phyloP scores from a whole-genome alignment of 1,140 invertebrate genomes.

The Drusus annulatus region DNA sequence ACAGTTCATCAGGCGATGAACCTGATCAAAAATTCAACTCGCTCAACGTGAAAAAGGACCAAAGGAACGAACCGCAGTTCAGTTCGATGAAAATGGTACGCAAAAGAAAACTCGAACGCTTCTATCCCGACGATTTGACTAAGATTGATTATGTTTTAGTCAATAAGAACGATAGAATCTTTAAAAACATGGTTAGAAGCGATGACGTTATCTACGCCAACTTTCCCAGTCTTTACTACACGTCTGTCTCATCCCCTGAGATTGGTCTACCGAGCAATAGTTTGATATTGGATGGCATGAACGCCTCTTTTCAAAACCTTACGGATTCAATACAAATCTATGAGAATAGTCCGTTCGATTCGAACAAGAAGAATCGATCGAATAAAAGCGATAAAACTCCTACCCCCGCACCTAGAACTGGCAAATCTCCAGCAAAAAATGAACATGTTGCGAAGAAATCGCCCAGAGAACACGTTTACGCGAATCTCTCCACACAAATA shows the following conservation, averaged over 20 bases:
- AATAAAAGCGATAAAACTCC: conserved; percentile 54
- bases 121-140: conserved; percentile 66
- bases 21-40: conserved; percentile 54
- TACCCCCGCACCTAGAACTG: conserved; percentile 53
- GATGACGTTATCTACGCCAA: conserved; percentile 55
- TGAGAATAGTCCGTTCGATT: conserved; percentile 52
- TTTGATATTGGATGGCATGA: conserved; percentile 33
- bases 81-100: conserved; percentile 67
- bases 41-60: conserved; percentile 51
- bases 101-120: conserved; percentile 69
- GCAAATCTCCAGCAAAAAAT: conserved; percentile 40
- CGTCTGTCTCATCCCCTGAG: conserved; percentile 35
- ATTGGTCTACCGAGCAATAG: conserved; percentile 32
- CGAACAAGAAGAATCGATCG: conserved; percentile 24
- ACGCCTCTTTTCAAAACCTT: conserved; percentile 55
- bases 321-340: conserved; percentile 58
- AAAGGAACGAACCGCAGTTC: conserved; percentile 48
- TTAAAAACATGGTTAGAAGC: conserved; percentile 23
- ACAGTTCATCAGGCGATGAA: conserved; percentile 37
- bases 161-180: conserved; percentile 45
- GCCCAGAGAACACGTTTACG: conserved; percentile 52
- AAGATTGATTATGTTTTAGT: conserved; percentile 55
- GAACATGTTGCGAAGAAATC: conserved; percentile 14
- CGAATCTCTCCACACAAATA: conserved; percentile 48
- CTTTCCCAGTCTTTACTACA: conserved; percentile 43